Conservation (phyloP, 2,888 invertebrate genomes). For the Zootermopsis nevadensis region DNA sequence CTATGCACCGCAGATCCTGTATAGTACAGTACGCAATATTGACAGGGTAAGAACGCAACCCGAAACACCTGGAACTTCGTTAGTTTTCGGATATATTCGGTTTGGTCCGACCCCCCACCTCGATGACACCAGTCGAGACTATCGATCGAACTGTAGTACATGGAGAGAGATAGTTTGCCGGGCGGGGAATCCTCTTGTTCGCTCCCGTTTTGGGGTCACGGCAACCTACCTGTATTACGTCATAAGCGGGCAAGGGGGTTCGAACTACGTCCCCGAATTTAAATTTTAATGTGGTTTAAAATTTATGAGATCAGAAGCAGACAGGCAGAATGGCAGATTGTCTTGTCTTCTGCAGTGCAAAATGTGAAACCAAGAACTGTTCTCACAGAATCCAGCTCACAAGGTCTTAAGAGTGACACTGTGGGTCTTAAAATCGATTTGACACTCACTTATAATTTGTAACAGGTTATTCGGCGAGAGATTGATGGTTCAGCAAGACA, state of each 20-base stretch:
- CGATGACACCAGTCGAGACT: slow-evolving; percentile 44
- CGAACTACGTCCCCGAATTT: slow-evolving; percentile 32
- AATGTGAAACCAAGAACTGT: no score
- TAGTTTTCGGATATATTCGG: slow-evolving; percentile 42
- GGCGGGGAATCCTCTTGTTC: slow-evolving; percentile 20
- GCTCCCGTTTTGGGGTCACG: slow-evolving; percentile 7
- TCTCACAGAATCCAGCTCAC: no score
- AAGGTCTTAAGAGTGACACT: no score
- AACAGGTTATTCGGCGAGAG: no score
- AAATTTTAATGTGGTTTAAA: slow-evolving; percentile 15
- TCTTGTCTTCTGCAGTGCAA: neutral
- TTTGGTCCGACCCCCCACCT: slow-evolving; percentile 25
- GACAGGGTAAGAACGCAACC: slow-evolving; percentile 45
- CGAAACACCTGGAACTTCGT: slow-evolving; percentile 50
- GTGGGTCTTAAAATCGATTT: no score
- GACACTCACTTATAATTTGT: no score
- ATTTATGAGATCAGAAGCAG: slow-evolving; percentile 23
- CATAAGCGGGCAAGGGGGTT: slow-evolving; percentile 15
- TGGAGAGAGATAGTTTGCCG: slow-evolving; percentile 18
- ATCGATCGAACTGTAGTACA: slow-evolving; percentile 46
- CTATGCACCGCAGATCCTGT: neutral
- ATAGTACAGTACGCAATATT: slow-evolving; percentile 47
- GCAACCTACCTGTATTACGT: slow-evolving; percentile 22
- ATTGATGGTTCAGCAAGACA: no score
- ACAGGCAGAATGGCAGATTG: neutral